Base-by-base conservation (phyloP, 2,888 invertebrate species). In the Eumacrocentrus americanus region DNA sequence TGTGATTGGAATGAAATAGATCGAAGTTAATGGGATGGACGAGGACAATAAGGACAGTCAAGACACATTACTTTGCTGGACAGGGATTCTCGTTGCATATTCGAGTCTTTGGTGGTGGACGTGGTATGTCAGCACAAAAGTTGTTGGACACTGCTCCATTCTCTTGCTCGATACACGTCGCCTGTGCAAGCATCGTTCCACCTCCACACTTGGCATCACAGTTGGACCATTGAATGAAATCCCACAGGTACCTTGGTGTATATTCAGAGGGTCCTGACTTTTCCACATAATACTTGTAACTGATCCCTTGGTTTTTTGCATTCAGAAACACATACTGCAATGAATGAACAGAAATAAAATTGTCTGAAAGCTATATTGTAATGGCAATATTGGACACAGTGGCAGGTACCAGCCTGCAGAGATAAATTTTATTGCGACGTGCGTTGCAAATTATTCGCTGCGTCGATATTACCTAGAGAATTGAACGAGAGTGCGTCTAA, bases 161-260 rank as follows among this genome's bases (percentile, higher is more conserved):
- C 67, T 83, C 82, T 58, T 83, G 82, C 71, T 89, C 88, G 12
- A 86, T 77, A 74, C 89, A 89, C 2, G 82, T 78, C 14, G 85
- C 81, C 60, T 83, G 81, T 0, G 86, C 70, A 3, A 72, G 58
- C 82, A 86, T 87, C 61, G 85, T 83, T 42, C 94, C 95, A 62
- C 89, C 87, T 6, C 92, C 94, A 81, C 95, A 95, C 12, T 87
- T 86, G 0, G 84, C 86, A 38, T 83, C 86, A 79, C 94, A 95
- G 12, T 88, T 84, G 3, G 90, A 87, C 94, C 94, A 95, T 65
- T 91, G 90, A 14, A 89, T 85, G 69, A 91, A 84, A 48, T 89
- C 86, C 92, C 94, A 95, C 42, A 83, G 77, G 81, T 88, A 90
- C 65, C 84, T 85, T 0, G 86, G 85, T 18, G 74, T 77, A 63